Evolutionary conservation across 2,797 vertebrate species (phyloP).

Genomic region (Pipistrellus pipistrellus): DNA sequence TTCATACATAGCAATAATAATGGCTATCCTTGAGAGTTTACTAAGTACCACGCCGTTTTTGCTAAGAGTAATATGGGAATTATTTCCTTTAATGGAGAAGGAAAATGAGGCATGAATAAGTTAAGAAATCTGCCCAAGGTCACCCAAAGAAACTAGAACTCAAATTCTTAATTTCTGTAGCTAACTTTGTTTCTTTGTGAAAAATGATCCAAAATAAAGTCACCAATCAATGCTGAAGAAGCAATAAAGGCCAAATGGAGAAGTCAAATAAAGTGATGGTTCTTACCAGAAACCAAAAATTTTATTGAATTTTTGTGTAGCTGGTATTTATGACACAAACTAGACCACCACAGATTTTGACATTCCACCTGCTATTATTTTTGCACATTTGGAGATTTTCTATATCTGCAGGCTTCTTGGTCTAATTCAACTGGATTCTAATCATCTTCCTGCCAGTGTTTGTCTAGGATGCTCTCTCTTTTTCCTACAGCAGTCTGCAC

Average conservation of each 20-base stretch:
- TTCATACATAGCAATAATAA: neutral
- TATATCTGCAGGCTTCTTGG: neutral
- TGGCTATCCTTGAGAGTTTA: constrained; percentile 8
- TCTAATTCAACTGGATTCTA: neutral
- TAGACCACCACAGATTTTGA: neutral
- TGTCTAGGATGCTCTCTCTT: neutral
- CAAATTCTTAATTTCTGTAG: neutral
- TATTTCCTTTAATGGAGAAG: constrained; percentile 51
- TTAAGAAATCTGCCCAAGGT: constrained; percentile 2
- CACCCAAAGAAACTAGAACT: neutral
- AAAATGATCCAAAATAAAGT: neutral
- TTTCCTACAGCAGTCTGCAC: neutral
- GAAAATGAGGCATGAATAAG: constrained; percentile 25
- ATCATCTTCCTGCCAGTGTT: neutral
- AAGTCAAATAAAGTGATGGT: neutral
- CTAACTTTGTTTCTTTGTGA: neutral
- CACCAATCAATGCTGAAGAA: neutral
- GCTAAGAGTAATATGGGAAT: constrained; percentile 8
- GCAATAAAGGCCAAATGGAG: neutral
- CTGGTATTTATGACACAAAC: neutral
- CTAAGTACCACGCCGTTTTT: neutral
- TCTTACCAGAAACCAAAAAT: neutral
- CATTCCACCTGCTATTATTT: neutral
- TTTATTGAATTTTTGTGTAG: neutral
- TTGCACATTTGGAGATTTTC: neutral